Evolutionary conservation across 2,113 vertebrate genomes (phyloP).

Genomic region (Ondatra zibethicus): DNA sequence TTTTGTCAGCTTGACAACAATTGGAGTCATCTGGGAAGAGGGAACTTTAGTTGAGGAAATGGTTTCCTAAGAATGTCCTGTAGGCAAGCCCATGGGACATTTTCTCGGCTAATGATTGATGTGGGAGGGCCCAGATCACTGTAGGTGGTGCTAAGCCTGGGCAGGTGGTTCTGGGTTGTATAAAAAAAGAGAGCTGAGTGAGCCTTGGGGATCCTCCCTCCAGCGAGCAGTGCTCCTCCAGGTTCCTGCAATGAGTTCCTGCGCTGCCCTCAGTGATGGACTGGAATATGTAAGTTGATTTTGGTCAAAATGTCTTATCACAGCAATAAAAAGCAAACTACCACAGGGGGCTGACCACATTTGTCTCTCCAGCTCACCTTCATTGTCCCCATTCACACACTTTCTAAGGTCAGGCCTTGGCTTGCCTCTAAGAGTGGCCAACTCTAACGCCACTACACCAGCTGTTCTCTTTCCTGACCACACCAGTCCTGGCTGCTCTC

Average conservation of each 20-base stretch:
- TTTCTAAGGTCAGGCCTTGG: not conserved
- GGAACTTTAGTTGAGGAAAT: not conserved
- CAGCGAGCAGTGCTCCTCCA: not conserved
- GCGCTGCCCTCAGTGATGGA: not conserved
- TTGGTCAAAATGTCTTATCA: not conserved
- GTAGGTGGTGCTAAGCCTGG: not conserved
- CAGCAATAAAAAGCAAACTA: not conserved
- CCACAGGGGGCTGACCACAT: not conserved
- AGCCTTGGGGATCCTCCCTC: no score
- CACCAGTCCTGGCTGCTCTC: no score
- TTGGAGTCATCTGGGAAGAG: not conserved
- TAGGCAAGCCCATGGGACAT: not conserved
- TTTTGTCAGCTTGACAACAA: not conserved
- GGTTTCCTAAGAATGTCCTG: not conserved
- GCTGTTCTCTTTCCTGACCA: no score
- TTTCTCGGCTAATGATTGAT: not conserved
- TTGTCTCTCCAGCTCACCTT: no score
- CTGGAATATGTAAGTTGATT: not conserved
- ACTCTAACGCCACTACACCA: no score
- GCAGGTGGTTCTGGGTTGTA: not conserved
- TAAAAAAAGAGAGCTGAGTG: not conserved
- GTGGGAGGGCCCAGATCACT: not conserved
- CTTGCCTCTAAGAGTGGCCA: not conserved
- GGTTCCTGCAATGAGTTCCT: not conserved
- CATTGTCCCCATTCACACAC: not conserved